Evolutionary conservation across 2,888 invertebrate genomes (phyloP).

Genomic region (Galerucella pusilla): DNA sequence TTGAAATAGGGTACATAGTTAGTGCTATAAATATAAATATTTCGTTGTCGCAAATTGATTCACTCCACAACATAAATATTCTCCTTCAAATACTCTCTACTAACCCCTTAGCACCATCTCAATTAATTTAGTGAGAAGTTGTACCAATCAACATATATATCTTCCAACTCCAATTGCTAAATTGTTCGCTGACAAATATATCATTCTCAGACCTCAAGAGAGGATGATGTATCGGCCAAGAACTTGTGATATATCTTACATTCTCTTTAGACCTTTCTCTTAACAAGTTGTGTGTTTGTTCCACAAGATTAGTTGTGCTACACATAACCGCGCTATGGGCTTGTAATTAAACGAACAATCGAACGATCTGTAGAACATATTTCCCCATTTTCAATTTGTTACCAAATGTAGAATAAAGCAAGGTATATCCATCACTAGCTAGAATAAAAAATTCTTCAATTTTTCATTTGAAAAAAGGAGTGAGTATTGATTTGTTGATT

Average conservation of each 20-base stretch:
- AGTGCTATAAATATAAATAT: no score
- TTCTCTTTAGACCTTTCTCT: slow-evolving; percentile 36
- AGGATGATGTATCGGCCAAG: slow-evolving; percentile 57
- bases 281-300: slow-evolving; percentile 38
- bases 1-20: no score
- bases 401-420: no score
- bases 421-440: no score
- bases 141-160: slow-evolving; percentile 45
- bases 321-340: neutral
- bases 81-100: neutral
- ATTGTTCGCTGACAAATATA: slow-evolving; percentile 59
- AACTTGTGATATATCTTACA: slow-evolving; percentile 55
- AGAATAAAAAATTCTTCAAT: no score
- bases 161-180: slow-evolving; percentile 55
- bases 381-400: neutral
- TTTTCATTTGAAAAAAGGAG: no score
- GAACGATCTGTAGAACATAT: neutral
- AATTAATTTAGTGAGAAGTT: slow-evolving; percentile 43
- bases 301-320: slow-evolving; percentile 40
- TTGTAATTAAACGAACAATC: neutral
- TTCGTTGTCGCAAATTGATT: no score
- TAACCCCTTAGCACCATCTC: slow-evolving; percentile 29
- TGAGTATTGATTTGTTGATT: no score
- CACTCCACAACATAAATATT: no score
- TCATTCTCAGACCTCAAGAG: slow-evolving; percentile 58